Evolutionary conservation across 2,797 vertebrate genomes (phyloP).

Genomic region (Denticeps clupeoides): DNA sequence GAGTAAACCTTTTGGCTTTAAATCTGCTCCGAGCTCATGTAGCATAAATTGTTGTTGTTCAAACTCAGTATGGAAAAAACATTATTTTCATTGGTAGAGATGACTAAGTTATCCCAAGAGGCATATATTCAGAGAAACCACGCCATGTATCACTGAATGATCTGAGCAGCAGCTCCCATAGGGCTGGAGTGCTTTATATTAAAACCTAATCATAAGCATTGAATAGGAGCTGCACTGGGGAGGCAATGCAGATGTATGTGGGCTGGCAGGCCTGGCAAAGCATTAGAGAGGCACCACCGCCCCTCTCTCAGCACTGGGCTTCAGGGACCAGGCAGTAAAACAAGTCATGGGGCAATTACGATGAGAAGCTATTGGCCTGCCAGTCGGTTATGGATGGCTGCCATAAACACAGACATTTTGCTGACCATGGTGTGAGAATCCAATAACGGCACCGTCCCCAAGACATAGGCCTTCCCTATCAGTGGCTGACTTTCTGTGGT

Average conservation of each 20-base stretch:
- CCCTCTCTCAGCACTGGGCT: background rate
- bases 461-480: too few relatives aligned
- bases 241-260: background rate
- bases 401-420: constrained; percentile 13
- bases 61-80: too few relatives aligned
- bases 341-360: constrained; percentile 8
- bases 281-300: background rate
- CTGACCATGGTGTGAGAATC: constrained; percentile 12
- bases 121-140: background rate
- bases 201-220: background rate
- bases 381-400: constrained; percentile 6
- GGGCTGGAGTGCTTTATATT: background rate
- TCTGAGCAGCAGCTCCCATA: background rate
- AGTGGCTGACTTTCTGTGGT: too few relatives aligned
- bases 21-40: too few relatives aligned
- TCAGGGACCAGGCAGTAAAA: background rate
- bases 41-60: too few relatives aligned
- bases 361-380: constrained; percentile 7
- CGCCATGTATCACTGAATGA: background rate
- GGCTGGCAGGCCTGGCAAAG: background rate
- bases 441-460: constrained; percentile 11
- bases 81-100: too few relatives aligned
- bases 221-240: background rate
- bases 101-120: too few relatives aligned
- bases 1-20: too few relatives aligned